Evolutionary conservation across 2,888 invertebrate genomes (phyloP).

Genomic region (Aphidoletes aphidimyza): DNA sequence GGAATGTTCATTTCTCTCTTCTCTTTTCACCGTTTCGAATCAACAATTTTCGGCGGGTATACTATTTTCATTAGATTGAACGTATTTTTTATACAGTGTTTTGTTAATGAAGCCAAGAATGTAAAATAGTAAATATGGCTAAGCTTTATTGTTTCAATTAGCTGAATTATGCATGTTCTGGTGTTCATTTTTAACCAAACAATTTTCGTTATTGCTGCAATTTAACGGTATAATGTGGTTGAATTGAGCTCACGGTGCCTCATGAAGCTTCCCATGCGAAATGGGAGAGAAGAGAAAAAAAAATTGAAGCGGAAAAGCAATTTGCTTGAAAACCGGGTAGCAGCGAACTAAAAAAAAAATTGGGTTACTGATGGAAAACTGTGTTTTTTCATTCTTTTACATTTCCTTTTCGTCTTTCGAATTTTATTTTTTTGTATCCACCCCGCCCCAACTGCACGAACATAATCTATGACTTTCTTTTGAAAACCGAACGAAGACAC

Average conservation of each 20-base stretch:
- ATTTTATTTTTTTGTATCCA: too few species aligned
- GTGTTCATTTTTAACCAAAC: neutral
- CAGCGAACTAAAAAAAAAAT: neutral
- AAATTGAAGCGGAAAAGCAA: slow-evolving; percentile 34
- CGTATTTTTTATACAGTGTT: neutral
- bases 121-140: slow-evolving; percentile 10
- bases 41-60: neutral
- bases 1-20: neutral
- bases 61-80: neutral
- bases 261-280: too few species aligned
- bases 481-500: neutral
- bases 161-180: slow-evolving; percentile 20
- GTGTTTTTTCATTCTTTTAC: neutral
- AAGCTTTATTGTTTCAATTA: slow-evolving; percentile 40
- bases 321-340: slow-evolving; percentile 5
- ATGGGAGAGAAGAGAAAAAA: neutral
- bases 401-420: neutral
- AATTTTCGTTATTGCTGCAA: neutral
- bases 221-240: too few species aligned
- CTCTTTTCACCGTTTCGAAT: neutral
- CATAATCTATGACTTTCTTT: slow-evolving; percentile 19
- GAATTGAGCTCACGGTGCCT: too few species aligned
- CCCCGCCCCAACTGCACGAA: too few species aligned
- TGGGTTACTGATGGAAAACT: slow-evolving; percentile 38
- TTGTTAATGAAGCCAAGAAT: neutral